phyloP scores from a whole-genome alignment of 2,113 vertebrate species.

The Phaethon lepturus region DNA sequence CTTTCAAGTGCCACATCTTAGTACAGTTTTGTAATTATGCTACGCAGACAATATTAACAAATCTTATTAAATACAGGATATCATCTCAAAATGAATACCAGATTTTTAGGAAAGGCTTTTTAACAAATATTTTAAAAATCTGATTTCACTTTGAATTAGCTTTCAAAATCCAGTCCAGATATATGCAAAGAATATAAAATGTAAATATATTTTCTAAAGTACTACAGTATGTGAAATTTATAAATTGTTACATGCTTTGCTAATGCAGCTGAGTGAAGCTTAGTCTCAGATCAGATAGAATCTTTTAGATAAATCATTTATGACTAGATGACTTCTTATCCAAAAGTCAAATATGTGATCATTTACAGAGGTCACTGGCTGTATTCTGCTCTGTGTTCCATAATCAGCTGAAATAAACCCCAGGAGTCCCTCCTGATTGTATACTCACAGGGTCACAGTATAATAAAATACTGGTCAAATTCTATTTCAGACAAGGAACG shows the following conservation, averaged over 20 bases:
- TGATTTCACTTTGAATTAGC: slow-evolving; percentile 64
- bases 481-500: slow-evolving; percentile 45
- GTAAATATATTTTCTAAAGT: slow-evolving; percentile 60
- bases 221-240: slow-evolving; percentile 52
- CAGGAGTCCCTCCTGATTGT: slow-evolving; percentile 37
- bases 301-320: slow-evolving; percentile 62
- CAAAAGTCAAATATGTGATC: slow-evolving; percentile 69
- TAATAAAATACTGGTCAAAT: slow-evolving; percentile 61
- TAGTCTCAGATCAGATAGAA: slow-evolving; percentile 59
- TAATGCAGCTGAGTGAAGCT: slow-evolving; percentile 36
- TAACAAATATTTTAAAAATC: slow-evolving; percentile 56
- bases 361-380: slow-evolving; percentile 70
- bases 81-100: slow-evolving; percentile 54
- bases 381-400: slow-evolving; percentile 48
- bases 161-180: slow-evolving; percentile 53
- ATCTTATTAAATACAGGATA: slow-evolving; percentile 58
- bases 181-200: slow-evolving; percentile 45
- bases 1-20: slow-evolving; percentile 37
- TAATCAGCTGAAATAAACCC: slow-evolving; percentile 63
- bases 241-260: slow-evolving; percentile 50
- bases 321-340: slow-evolving; percentile 63
- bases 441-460: slow-evolving; percentile 57
- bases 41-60: slow-evolving; percentile 58
- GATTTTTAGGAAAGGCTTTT: slow-evolving; percentile 56
- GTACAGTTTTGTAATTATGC: slow-evolving; percentile 55